Base-by-base conservation (phyloP, 1,140 invertebrate genomes). In the Eubasilissa regina region DNA sequence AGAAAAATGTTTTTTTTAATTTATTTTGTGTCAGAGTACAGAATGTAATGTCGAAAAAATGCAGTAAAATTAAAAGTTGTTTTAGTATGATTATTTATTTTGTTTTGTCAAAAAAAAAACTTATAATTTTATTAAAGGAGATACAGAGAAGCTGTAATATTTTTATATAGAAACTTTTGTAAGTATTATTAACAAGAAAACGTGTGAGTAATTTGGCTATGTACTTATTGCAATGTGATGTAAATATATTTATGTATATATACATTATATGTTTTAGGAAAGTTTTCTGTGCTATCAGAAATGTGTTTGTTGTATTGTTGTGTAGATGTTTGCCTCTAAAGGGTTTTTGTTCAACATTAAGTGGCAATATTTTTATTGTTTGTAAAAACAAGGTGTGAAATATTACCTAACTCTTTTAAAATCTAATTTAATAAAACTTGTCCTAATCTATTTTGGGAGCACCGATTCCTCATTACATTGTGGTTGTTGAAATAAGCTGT, bases 151-250 rank as follows among this genome's bases (percentile, higher is more conserved):
- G 8, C 17, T 58, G 55, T 58, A 58, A 58, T 58, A 58, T 58
- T 58, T 58, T 58, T 58, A 15, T 58, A 35, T 35, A 35, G 25
- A 35, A 35, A 35, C 25, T 35, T 35, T 35, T 35, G 25, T 35
- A 58, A 19, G 55, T 58, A 19, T 58, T 35, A 35, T 10, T 58
- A 58, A 58, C 15, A 58, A 17, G 21, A 58, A 58, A 21, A 19
- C 11, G 17, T 58, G 17, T 58, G 21, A 58, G 15, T 21, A 19
- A 15, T 56, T 56, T 58, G 55, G 55, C 55, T 58, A 8, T 9
- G 55, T 58, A 58, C 55, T 58, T 58, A 58, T 13, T 11, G 55
- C 55, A 58, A 58, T 21, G 55, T 58, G 55, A 58, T 58, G 55
- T 58, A 58, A 58, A 58, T 58, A 58, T 58, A 19, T 58, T 21